Base-by-base conservation (phyloP, 2,797 vertebrate genomes). In the Ctenopoma multispine region DNA sequence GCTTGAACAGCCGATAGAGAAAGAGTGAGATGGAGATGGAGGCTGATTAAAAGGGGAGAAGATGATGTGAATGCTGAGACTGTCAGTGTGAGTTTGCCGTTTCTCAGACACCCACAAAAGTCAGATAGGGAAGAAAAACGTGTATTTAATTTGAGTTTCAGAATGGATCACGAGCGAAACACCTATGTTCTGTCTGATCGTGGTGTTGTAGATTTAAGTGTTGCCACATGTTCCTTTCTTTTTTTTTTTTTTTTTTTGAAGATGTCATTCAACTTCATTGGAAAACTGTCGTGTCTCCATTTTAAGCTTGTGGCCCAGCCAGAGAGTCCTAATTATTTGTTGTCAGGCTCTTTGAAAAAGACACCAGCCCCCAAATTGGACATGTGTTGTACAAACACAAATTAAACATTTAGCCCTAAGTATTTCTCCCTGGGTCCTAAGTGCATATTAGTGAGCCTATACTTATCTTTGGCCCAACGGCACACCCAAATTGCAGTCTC, bases 401-500 rank as follows among this genome's bases (percentile, higher is more conserved):
- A 93, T 92, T 89, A 90, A 92, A 90, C 88, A 90, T 92, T 93
- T 89, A 89, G 79, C 57, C 58, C 34, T 88, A 82, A 89, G 86
- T 90, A 89, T 87, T 90, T 90, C 90, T 87, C 82, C 73, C 80
- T 69, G 75, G 62, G 83, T 85, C 81, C 85, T 91, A 86, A 92
- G 90, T 90, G 86, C 92, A 89, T 62, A 90, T 92, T 92, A 90
- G 88, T 80, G 76, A 87, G 82, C 86, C 92, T 93, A 79, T 92
- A 93, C 90, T 93, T 93, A 93, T 92, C 89, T 90, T 74, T 53
- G 88, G 86, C 81, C 80, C 76, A 73, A 82, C 71, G 89, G 55
- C 90, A 92, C 91, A 86, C 92, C 92, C 91, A 92, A 91, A 92
- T 90, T 92, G 86, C 86, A 92, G 84, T 49, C 70, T 83, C 83